phyloP scores from a whole-genome alignment of 2,113 vertebrate genomes.

The Arizona elegans region DNA sequence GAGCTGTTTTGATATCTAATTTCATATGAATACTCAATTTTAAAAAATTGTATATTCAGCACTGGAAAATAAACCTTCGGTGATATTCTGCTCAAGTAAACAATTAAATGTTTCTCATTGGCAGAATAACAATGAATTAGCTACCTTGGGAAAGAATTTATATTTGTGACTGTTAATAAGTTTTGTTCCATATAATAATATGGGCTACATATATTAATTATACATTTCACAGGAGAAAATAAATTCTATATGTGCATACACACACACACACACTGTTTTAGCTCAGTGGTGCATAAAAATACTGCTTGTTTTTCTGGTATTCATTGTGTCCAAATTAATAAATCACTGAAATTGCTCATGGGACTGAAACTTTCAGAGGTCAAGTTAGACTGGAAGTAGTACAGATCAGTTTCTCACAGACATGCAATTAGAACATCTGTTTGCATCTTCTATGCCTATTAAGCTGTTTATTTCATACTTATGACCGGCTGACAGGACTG shows the following conservation, averaged over 20 bases:
- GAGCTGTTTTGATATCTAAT: not conserved
- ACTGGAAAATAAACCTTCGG: not conserved
- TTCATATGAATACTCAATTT: not conserved
- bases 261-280: not conserved
- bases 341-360: conserved; percentile 63
- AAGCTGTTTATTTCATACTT: conserved; percentile 68
- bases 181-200: not conserved
- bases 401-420: conserved; percentile 68
- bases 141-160: not conserved
- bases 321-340: conserved; percentile 65
- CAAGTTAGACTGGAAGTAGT: conserved; percentile 62
- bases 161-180: not conserved
- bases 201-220: not conserved
- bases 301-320: conserved; percentile 60
- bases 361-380: conserved; percentile 66
- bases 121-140: not conserved
- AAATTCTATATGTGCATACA: not conserved
- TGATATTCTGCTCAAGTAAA: not conserved
- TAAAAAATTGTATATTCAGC: not conserved
- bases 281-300: conserved; percentile 39
- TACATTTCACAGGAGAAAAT: not conserved
- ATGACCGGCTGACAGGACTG: no score
- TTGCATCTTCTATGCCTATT: conserved; percentile 67
- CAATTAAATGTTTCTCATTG: not conserved
- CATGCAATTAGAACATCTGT: conserved; percentile 70